Conservation (phyloP, 2,113 vertebrate genomes). For the Varanus komodoensis region DNA sequence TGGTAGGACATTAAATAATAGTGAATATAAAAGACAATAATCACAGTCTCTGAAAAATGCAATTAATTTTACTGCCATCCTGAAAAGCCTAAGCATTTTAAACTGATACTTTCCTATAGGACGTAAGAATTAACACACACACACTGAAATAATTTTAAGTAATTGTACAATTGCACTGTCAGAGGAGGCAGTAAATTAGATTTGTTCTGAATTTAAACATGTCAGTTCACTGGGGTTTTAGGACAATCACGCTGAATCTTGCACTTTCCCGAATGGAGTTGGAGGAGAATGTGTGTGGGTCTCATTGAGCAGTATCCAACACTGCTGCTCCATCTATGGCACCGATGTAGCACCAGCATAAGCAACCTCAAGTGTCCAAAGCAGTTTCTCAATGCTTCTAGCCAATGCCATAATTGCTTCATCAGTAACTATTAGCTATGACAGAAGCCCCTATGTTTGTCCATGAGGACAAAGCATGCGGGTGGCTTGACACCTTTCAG, state of each 20-base stretch:
- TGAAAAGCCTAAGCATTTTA: slow-evolving; percentile 33
- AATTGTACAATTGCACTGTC: slow-evolving; percentile 8
- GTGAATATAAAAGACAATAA: slow-evolving; percentile 64
- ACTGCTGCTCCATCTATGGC: no score
- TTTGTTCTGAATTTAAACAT: slow-evolving; percentile 24
- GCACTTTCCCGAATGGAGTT: not conserved
- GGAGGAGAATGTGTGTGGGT: no score
- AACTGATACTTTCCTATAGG: slow-evolving; percentile 29
- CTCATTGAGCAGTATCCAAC: no score
- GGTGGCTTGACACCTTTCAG: not conserved
- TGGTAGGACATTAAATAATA: slow-evolving; percentile 58
- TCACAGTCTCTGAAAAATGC: slow-evolving; percentile 53
- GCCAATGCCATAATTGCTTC: not conserved
- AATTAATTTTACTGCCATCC: slow-evolving; percentile 57
- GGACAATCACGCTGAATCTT: not conserved
- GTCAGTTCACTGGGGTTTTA: not conserved
- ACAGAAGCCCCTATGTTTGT: not conserved
- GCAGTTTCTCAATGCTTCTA: not conserved
- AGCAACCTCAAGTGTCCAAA: no score
- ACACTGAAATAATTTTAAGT: slow-evolving; percentile 7
- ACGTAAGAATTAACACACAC: slow-evolving; percentile 16
- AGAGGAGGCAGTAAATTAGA: not conserved
- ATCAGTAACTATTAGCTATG: not conserved
- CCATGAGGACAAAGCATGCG: not conserved
- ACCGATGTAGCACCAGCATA: no score